Base-by-base conservation (phyloP, 2,113 vertebrate genomes). In the Entelurus aequoreus region DNA sequence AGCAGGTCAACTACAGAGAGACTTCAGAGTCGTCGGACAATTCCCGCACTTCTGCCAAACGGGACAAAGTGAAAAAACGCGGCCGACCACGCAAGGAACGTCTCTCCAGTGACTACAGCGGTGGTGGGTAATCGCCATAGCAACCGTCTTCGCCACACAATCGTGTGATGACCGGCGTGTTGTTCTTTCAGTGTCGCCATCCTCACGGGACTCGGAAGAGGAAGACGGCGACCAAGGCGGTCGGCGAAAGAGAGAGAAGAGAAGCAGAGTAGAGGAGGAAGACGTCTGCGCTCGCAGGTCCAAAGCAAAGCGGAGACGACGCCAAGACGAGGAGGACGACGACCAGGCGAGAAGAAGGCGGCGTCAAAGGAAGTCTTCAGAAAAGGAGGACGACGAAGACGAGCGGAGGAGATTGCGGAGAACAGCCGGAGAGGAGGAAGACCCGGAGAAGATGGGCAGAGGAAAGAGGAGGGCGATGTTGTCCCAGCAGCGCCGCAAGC, bases 1-100 rank as follows among this genome's bases (percentile, higher is more conserved):
- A 93, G 79, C 92, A 94, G 84, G 95, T 99, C 57, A 98, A 99
- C 88, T 99, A 99, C 63, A 91, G 93, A 4, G 97, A 99, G 84
- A 96, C 95, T n/a, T 95, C 97, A 0, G 95, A 97, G 50, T 88
- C 86, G 58, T 97, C 94, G 0, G 95, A 97, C 8, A 91, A 91
- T 66, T 98, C 95, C 11, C 90, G 87, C 64, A 88, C 92, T 8
- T 87, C 90, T 8, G 74, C 88, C 0, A 83, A 86, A n/a, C 72
- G 49, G 73, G 64, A 78, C 6, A 91, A 91, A 76, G 90, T 85
- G 35, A 88, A 89, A 71, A 67, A 86, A 40, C 92, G 91, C 11
- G 93, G 93, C 15, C 28, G 75, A 36, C 67, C 72, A 0, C 74
- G 76, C 16, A 82, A 76, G 52, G 92, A 94, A 57, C 90, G 84